Percentiles rank a stretch among this genome's conserved stretches.
These are phyloP conservation scores for Trilocha varians DNA, from an alignment of 2,888 invertebrate genomes.

Conservation along the genomic window DNA sequence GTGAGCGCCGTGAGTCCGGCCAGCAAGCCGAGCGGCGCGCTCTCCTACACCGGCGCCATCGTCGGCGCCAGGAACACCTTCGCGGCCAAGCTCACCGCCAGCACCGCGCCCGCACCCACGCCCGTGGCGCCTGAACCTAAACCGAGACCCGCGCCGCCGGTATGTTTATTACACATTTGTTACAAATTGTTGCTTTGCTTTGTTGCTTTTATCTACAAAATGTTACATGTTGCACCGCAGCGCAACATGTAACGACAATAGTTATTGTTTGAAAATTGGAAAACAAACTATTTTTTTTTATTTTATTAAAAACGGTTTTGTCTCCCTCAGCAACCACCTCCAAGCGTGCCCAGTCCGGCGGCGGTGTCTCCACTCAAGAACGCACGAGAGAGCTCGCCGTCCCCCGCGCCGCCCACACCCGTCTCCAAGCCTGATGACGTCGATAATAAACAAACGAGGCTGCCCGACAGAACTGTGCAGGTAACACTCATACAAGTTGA, in stretches of 20 bases:
- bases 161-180: conserved; percentile 3
- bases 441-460: conserved; percentile 16
- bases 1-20: conserved; percentile 12
- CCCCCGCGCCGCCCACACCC: conserved; percentile 16
- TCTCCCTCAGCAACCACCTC: conserved; percentile 21
- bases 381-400: conserved; percentile 30
- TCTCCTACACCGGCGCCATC: conserved; percentile 66
- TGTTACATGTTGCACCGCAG: too few species aligned
- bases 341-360: conserved; percentile 46
- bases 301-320: not conserved
- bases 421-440: conserved; percentile 11
- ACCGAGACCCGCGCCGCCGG: conserved; percentile 17
- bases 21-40: conserved; percentile 37
- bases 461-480: conserved; percentile 36
- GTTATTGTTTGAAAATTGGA: too few species aligned
- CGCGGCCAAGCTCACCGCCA: conserved; percentile 80
- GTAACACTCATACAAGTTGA: conserved; percentile 16
- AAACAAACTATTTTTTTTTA: too few species aligned
- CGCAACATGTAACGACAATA: too few species aligned
- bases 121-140: conserved; percentile 18
- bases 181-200: too few species aligned
- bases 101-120: conserved; percentile 29
- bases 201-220: too few species aligned
- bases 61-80: conserved; percentile 78
- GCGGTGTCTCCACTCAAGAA: conserved; percentile 15